Conservation (phyloP, 2,888 invertebrate species). For the Invenusta paracnida region DNA sequence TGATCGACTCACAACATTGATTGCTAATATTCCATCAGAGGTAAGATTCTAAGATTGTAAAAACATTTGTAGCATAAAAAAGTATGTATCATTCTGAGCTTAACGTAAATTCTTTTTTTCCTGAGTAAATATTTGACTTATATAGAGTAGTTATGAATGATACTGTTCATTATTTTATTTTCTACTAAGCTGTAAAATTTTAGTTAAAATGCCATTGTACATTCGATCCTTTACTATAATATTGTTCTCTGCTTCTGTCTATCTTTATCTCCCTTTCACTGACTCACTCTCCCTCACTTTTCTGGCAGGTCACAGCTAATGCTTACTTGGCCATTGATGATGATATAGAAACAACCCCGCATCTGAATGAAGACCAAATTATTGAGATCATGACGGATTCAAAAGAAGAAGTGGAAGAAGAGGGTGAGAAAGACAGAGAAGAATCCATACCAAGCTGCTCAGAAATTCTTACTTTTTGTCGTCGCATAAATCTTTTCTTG, state of each 20-base stretch:
- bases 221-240: background rate
- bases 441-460: background rate
- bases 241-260: background rate
- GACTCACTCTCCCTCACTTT: background rate
- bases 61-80: background rate
- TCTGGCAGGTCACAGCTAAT: background rate
- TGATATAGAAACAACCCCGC: background rate
- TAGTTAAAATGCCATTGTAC: background rate
- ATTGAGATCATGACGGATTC: background rate
- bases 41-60: background rate
- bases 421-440: background rate
- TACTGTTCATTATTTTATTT: background rate
- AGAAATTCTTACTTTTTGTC: background rate
- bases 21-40: background rate
- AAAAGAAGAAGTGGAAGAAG: background rate
- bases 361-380: background rate
- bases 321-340: background rate
- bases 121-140: background rate
- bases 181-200: background rate
- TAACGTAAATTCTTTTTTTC: background rate
- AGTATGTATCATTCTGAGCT: background rate
- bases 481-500: background rate
- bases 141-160: background rate
- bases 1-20: background rate
- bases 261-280: background rate